Conservation (phyloP, 1,140 invertebrate genomes). For the Leptestheria dahalacensis region DNA sequence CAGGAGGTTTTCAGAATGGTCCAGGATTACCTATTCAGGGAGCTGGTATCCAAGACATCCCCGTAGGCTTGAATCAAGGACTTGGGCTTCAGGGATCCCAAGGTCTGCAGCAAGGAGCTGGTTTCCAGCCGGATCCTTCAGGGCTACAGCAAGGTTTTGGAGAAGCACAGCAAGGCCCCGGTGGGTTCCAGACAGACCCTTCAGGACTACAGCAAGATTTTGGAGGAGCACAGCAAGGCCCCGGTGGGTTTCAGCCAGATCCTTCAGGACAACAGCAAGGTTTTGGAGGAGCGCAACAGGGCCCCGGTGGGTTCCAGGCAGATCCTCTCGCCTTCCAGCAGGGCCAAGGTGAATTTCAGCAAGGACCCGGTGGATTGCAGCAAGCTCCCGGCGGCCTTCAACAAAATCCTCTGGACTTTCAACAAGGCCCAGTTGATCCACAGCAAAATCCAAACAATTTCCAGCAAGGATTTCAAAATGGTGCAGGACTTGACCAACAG, state of each 20-base stretch:
- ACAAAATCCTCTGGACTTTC: neutral
- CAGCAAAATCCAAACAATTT: neutral
- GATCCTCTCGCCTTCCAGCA: neutral
- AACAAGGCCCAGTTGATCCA: neutral
- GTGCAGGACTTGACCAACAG: neutral
- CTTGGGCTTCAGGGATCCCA: neutral
- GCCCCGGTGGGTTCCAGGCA: no score
- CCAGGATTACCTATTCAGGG: neutral
- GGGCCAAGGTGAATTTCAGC: neutral
- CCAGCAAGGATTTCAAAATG: neutral
- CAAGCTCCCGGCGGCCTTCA: neutral
- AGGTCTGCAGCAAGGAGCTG: neutral
- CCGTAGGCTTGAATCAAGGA: neutral
- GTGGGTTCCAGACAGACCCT: no score
- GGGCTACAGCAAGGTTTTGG: neutral
- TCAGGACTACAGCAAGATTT: neutral
- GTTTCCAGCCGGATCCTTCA: neutral
- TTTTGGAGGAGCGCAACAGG: neutral
- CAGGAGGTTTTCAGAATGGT: neutral
- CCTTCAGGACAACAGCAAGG: neutral
- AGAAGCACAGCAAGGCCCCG: neutral
- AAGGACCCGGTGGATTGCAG: neutral
- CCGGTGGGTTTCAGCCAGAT: no score
- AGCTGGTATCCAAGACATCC: neutral
- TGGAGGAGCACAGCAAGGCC: neutral